Evolutionary conservation across 2,797 vertebrate genomes (phyloP).

Genomic region (Bucorvus abyssinicus): DNA sequence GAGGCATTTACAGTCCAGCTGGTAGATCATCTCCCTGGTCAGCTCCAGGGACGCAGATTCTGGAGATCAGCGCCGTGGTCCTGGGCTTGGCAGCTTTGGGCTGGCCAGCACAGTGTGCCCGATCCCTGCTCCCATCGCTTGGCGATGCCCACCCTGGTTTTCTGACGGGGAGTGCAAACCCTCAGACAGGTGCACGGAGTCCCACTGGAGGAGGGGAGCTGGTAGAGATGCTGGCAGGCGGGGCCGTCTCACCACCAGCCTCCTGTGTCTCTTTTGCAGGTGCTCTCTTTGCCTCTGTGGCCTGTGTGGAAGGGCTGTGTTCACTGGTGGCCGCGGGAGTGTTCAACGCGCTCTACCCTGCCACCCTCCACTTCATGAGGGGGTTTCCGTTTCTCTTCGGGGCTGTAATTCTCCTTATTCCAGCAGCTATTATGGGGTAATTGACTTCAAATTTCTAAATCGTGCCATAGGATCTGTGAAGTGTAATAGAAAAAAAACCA

Average conservation of each 20-base stretch:
- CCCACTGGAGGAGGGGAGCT: not conserved
- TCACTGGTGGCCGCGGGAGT: conserved; percentile 82
- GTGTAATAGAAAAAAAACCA: not conserved
- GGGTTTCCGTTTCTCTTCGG: conserved; percentile 92
- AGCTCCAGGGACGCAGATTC: not conserved
- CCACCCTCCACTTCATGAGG: conserved; percentile 89
- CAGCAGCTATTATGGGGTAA: conserved; percentile 89
- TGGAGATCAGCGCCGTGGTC: not conserved
- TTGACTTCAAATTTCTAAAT: not conserved
- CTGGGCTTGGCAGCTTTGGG: not conserved
- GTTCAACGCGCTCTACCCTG: conserved; percentile 92
- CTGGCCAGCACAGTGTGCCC: not conserved
- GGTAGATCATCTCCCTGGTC: not conserved
- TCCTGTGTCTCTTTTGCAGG: conserved; percentile 67
- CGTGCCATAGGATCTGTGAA: not conserved
- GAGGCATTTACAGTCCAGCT: no score
- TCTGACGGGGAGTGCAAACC: not conserved
- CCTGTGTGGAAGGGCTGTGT: conserved; percentile 87
- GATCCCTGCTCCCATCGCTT: not conserved
- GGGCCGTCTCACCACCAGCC: not conserved
- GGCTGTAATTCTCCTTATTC: conserved; percentile 85
- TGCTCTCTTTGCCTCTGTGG: conserved; percentile 89
- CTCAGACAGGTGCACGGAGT: not conserved
- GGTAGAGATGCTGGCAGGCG: not conserved
- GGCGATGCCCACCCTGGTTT: not conserved